Percentiles rank a stretch among this genome's conserved stretches.
Evolutionary conservation across 2,113 vertebrate species (phyloP).

Genomic region (Sinocyclocheilus maitianheensis): DNA sequence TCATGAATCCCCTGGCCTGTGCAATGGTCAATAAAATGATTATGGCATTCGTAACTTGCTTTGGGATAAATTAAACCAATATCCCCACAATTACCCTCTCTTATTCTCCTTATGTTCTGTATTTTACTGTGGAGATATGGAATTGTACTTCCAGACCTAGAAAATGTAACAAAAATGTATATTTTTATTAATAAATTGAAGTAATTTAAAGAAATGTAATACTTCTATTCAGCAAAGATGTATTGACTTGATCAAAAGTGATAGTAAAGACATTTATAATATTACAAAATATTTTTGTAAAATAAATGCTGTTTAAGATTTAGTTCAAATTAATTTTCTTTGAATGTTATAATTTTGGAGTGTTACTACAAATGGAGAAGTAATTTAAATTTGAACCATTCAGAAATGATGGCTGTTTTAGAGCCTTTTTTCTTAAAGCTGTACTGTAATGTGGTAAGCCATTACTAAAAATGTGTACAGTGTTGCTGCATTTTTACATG

Average conservation of each 20-base stretch:
- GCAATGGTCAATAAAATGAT: not conserved
- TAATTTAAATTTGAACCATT: not conserved
- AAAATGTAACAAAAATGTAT: not conserved
- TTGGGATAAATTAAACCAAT: conserved; percentile 4
- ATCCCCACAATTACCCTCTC: not conserved
- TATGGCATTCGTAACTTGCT: not conserved
- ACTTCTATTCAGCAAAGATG: too few species aligned
- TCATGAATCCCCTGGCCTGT: not conserved
- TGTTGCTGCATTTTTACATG: not conserved
- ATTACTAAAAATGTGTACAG: not conserved
- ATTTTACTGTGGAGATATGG: not conserved
- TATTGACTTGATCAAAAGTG: too few species aligned
- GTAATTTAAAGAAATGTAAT: too few species aligned
- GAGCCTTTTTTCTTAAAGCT: not conserved
- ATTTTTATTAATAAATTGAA: too few species aligned
- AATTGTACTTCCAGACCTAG: not conserved
- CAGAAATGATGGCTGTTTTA: not conserved
- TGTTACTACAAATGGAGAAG: not conserved
- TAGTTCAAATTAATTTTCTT: not conserved
- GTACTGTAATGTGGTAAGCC: not conserved
- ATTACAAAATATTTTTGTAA: not conserved
- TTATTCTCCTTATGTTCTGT: not conserved
- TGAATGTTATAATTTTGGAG: not conserved
- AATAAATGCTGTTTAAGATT: not conserved
- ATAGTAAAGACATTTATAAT: not conserved